phyloP scores from a whole-genome alignment of 2,888 invertebrate genomes.

The Adelphocoris suturalis region DNA sequence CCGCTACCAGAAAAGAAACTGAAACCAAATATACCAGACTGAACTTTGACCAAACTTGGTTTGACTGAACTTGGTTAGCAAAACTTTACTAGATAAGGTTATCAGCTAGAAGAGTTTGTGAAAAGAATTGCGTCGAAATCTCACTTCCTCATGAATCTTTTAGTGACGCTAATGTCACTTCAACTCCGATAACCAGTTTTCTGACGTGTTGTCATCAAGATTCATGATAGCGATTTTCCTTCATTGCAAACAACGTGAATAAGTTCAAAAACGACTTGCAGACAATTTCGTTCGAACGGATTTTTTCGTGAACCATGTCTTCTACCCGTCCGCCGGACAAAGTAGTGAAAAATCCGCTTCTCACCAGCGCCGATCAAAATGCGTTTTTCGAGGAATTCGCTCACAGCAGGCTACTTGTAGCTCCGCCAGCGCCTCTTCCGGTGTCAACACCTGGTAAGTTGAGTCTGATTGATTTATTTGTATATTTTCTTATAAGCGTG shows the following conservation, averaged over 20 bases:
- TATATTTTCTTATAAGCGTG: neutral
- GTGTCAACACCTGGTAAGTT: conserved; percentile 46
- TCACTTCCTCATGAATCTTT: neutral
- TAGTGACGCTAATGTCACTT: conserved; percentile 26
- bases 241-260: neutral
- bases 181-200: neutral
- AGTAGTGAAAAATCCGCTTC: conserved; percentile 61
- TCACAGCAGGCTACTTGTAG: conserved; percentile 63
- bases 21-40: no score
- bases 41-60: no score
- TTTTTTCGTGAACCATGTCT: conserved; percentile 3
- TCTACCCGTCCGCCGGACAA: conserved; percentile 32
- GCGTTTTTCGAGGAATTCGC: conserved; percentile 66
- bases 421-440: conserved; percentile 62
- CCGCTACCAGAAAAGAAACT: no score
- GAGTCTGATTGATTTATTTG: neutral
- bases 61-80: no score
- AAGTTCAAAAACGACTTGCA: neutral
- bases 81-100: no score
- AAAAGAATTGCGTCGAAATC: neutral
- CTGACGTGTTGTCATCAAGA: conserved; percentile 44
- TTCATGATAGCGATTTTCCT: neutral
- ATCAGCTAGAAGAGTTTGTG: no score
- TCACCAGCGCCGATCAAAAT: conserved; percentile 60
- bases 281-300: neutral